Percentiles rank a stretch among this genome's conserved stretches.
Evolutionary conservation across 2,888 invertebrate species (phyloP).

Genomic region (Sialis lutaria): DNA sequence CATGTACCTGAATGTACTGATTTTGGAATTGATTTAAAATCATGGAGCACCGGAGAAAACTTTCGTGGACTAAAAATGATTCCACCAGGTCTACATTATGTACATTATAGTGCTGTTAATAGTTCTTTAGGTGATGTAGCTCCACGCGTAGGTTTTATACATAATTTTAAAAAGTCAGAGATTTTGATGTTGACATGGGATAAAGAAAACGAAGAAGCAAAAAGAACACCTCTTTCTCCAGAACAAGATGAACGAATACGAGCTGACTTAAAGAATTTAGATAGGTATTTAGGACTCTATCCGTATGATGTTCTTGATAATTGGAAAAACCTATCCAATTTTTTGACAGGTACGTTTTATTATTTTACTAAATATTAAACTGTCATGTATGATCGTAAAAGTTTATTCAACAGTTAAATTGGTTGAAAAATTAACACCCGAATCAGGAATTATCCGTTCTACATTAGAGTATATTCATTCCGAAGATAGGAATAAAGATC

Average conservation of each 20-base stretch:
- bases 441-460: slow-evolving; percentile 58
- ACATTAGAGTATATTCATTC: slow-evolving; percentile 63
- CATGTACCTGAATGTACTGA: slow-evolving; percentile 82
- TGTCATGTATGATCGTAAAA: no score
- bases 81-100: slow-evolving; percentile 86
- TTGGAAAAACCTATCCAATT: slow-evolving; percentile 64
- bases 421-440: slow-evolving; percentile 45
- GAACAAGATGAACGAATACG: slow-evolving; percentile 46
- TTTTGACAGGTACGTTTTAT: slow-evolving; percentile 35
- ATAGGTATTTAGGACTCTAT: slow-evolving; percentile 73
- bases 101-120: slow-evolving; percentile 67
- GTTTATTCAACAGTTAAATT: slow-evolving; percentile 27
- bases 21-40: slow-evolving; percentile 88
- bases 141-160: slow-evolving; percentile 53
- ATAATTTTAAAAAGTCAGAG: slow-evolving; percentile 67
- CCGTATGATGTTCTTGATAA: slow-evolving; percentile 76
- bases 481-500: slow-evolving; percentile 49
- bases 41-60: slow-evolving; percentile 79
- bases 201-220: slow-evolving; percentile 52
- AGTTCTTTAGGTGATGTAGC: slow-evolving; percentile 42
- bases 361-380: no score
- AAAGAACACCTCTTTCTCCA: slow-evolving; percentile 41
- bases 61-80: slow-evolving; percentile 98
- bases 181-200: slow-evolving; percentile 84
- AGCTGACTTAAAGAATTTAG: slow-evolving; percentile 51